A percentile compares a stretch with the other conserved stretches of the same genome.
phyloP scores from a whole-genome alignment of 2,797 vertebrate species.

The Acanthurus lineatus region DNA sequence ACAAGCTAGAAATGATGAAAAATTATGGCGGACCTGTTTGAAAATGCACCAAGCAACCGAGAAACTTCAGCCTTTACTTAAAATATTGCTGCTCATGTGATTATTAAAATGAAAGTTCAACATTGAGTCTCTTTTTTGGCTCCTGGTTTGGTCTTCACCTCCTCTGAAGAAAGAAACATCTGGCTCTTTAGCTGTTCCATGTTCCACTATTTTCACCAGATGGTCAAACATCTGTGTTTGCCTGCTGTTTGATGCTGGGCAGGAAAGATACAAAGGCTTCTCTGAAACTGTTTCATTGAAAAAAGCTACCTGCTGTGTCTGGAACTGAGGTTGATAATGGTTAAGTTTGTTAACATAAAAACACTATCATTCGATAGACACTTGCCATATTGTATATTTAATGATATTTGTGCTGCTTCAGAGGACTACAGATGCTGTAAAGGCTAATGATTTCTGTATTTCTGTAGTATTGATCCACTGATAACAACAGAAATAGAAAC shows the following conservation, averaged over 20 bases:
- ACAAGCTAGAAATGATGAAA: not conserved
- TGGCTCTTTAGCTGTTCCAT: not conserved
- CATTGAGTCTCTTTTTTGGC: not conserved
- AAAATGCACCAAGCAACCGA: no score
- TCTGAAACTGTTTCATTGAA: not conserved
- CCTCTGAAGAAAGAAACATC: not conserved
- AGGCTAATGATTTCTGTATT: conserved; percentile 1
- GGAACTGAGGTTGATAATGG: not conserved
- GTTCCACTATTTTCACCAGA: not conserved
- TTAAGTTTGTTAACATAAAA: not conserved
- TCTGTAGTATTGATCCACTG: not conserved
- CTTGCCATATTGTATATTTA: not conserved
- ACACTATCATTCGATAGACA: not conserved
- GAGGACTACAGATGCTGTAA: not conserved
- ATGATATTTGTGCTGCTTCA: not conserved
- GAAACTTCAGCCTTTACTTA: no score
- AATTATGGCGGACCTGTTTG: not conserved
- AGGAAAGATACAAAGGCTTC: not conserved
- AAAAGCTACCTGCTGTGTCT: not conserved
- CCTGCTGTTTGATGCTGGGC: not conserved
- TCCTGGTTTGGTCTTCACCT: not conserved
- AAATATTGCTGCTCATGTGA: no score
- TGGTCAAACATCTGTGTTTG: not conserved
- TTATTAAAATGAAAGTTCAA: not conserved
- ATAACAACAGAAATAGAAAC: not conserved